Base-by-base conservation (phyloP, 2,888 invertebrate genomes). In the Sussaba pulchella region DNA sequence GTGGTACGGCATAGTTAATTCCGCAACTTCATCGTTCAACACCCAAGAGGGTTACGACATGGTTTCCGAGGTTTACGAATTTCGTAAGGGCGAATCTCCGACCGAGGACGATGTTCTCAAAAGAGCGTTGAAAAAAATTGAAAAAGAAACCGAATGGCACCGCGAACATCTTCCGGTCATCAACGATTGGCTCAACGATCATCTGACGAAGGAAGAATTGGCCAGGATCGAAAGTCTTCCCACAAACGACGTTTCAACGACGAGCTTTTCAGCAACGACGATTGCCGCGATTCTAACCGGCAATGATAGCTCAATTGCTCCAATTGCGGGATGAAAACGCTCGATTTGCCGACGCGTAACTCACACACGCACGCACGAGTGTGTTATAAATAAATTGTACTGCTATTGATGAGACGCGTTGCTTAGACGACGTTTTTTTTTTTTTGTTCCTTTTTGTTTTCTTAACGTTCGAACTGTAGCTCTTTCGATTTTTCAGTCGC, bases 101-200 rank as follows among this genome's bases (percentile, higher is more conserved):
- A 95, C 95, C 3, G 96, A 96, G 0, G 95, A 96, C 82, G 95
- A 95, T 83, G 95, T 96, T 14, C 94, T 97, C 12, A 95, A 95
- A 87, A 95, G 95, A 84, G 95, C 96, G 0, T 92, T 96, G 87
- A 95, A 94, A 85, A 96, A 95, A 82, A 96, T 96, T 52, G 94
- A 95, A 84, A 95, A 96, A 86, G 96, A 96, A 88, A 95, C 95
- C 0, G 94, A 95, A 86, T 97, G 97, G 97, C 96, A 95, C 41
- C 94, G 95, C 67, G 95, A 95, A 69, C 96, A 96, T 88, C 90
- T 96, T 3, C 96, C 96, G 0, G 94, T 95, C 0, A 96, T 97
- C 47, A 95, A 96, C 80, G 92, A 93, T 9, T 97, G 97, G 97
- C 92, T 97, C 1, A 94, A 95, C 78, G 87, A 93, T 10, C 94